phyloP scores from a whole-genome alignment of 2,113 vertebrate species.

The Tetraodon nigroviridis region DNA sequence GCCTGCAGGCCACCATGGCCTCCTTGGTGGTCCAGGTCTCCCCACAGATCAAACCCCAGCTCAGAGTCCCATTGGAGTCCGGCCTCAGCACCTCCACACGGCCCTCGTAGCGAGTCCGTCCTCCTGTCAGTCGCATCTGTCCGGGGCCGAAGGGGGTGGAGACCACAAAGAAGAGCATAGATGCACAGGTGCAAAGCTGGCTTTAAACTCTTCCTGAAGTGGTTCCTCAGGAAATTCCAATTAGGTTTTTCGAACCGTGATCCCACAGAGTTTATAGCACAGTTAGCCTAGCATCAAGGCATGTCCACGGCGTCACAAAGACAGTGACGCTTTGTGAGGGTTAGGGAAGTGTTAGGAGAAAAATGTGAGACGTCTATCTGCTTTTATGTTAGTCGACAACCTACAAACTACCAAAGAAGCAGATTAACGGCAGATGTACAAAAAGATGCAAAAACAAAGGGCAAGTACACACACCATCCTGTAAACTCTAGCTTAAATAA shows the following conservation, averaged over 20 bases:
- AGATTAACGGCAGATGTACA: background rate
- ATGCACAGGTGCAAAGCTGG: slow-evolving; percentile 15
- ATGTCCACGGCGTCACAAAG: slow-evolving; percentile 35
- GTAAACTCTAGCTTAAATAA: too few species aligned
- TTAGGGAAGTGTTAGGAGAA: slow-evolving; percentile 8
- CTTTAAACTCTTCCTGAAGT: background rate
- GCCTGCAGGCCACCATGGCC: slow-evolving; percentile 89
- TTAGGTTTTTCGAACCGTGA: too few species aligned
- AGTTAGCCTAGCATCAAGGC: slow-evolving; percentile 4
- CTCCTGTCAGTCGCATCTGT: slow-evolving; percentile 91
- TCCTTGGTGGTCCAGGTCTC: slow-evolving; percentile 89
- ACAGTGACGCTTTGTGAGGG: slow-evolving; percentile 17
- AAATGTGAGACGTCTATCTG: slow-evolving; percentile 6
- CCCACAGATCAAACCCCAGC: slow-evolving; percentile 92
- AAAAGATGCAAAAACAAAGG: too few species aligned
- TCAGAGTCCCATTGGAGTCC: slow-evolving; percentile 67
- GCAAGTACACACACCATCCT: too few species aligned
- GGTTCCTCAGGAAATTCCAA: too few species aligned
- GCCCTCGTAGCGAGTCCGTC: slow-evolving; percentile 87
- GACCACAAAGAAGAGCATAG: slow-evolving; percentile 26
- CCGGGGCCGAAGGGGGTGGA: slow-evolving; percentile 45
- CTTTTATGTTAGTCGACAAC: background rate
- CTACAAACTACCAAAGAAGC: slow-evolving; percentile 4
- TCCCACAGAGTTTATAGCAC: slow-evolving; percentile 20
- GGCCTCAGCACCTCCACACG: slow-evolving; percentile 83